Percentiles rank a stretch among this genome's conserved stretches.
These are phyloP conservation scores for Dermochelys coriacea DNA, from an alignment of 2,797 vertebrate species.

Conservation along the genomic window DNA sequence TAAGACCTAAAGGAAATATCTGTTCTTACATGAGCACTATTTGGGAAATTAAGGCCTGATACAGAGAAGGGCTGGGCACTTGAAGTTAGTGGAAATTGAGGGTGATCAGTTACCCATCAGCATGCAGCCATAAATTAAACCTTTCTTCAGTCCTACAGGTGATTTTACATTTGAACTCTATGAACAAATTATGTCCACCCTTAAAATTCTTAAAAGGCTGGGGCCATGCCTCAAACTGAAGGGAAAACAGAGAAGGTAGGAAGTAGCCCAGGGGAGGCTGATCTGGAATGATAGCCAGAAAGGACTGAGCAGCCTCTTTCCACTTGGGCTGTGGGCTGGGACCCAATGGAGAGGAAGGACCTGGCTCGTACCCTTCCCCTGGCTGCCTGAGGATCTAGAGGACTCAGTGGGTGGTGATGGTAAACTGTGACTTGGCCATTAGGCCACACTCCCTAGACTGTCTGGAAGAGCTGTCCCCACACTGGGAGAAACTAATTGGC, in stretches of 20 bases:
- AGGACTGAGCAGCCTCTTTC: neutral
- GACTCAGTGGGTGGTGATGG: neutral
- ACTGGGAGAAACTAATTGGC: neutral
- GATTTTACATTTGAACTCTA: neutral
- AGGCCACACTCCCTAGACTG: neutral
- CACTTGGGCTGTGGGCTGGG: neutral
- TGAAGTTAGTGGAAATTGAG: neutral
- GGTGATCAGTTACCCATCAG: neutral
- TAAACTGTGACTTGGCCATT: neutral
- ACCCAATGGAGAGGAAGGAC: neutral
- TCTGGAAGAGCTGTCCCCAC: neutral
- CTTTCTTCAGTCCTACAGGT: neutral
- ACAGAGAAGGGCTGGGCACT: neutral
- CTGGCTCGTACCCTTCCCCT: neutral
- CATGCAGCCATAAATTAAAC: neutral
- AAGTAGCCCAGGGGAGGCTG: neutral
- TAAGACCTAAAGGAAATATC: neutral
- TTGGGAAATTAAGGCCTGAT: neutral
- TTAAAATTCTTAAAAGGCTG: neutral
- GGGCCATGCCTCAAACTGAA: neutral
- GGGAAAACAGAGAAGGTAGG: too few species aligned
- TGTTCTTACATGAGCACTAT: fast-evolving
- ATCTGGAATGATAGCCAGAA: neutral
- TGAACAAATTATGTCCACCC: neutral
- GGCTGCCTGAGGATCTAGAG: neutral